A percentile compares a stretch with the other conserved stretches of the same genome.
These are phyloP conservation scores for Cheilosia soror DNA, from an alignment of 2,888 invertebrate species.

Conservation along the genomic window DNA sequence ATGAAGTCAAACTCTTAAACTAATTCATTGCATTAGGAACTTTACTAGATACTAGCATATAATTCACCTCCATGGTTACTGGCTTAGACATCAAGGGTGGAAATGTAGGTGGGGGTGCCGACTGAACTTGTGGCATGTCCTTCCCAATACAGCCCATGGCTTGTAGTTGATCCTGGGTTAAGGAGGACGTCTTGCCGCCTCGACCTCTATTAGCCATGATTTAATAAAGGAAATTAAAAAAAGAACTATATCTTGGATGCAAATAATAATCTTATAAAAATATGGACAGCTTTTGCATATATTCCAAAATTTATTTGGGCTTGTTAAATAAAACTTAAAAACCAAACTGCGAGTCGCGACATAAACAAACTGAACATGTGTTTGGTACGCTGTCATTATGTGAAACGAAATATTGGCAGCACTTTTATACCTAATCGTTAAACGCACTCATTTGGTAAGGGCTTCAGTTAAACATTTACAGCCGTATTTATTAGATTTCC, in stretches of 20 bases:
- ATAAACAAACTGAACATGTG: conserved; percentile 1
- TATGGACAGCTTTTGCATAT: no score
- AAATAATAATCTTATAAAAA: no score
- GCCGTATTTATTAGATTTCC: neutral
- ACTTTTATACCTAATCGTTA: neutral
- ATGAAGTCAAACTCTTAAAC: neutral
- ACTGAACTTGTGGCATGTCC: conserved; percentile 85
- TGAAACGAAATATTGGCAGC: neutral
- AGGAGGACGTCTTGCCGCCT: conserved; percentile 80
- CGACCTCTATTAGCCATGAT: conserved; percentile 82
- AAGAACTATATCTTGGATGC: no score
- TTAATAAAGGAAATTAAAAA: neutral
- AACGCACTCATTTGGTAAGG: neutral
- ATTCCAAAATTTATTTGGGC: no score
- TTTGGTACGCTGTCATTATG: neutral
- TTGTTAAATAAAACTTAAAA: no score
- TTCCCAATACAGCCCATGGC: conserved; percentile 82
- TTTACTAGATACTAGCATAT: neutral
- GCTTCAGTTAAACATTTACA: neutral
- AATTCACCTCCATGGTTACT: conserved; percentile 83
- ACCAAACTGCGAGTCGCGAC: neutral
- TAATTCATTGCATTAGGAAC: neutral
- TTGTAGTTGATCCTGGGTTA: conserved; percentile 83
- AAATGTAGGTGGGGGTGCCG: conserved; percentile 86
- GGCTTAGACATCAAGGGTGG: conserved; percentile 86